These are phyloP conservation scores for Microctenopoma lineatum DNA, from an alignment of 2,797 vertebrate species.

Conservation along the genomic window DNA sequence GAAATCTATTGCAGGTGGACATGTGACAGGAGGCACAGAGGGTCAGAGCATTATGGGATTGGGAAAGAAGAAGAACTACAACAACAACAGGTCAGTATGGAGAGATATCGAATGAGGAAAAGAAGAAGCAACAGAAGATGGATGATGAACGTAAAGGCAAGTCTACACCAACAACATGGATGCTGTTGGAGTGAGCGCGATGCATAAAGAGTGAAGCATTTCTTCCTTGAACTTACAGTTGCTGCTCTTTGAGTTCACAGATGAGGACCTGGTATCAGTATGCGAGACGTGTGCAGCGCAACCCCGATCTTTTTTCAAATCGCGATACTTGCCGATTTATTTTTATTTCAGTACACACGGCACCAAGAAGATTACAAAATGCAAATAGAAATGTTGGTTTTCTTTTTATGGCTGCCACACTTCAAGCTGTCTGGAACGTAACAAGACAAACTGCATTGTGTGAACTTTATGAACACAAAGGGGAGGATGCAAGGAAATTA, in stretches of 20 bases:
- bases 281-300: too few relatives aligned
- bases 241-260: too few relatives aligned
- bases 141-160: background rate
- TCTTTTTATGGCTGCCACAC: background rate
- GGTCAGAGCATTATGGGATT: conserved; percentile 38
- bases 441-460: fast-evolving
- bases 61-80: background rate
- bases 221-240: too few relatives aligned
- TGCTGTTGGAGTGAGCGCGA: too few relatives aligned
- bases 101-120: background rate
- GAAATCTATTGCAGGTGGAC: conserved; percentile 2
- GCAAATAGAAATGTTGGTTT: background rate
- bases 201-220: too few relatives aligned
- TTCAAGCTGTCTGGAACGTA: background rate
- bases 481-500: background rate
- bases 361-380: background rate
- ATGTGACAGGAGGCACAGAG: conserved; percentile 43
- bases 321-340: too few relatives aligned
- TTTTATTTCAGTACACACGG: background rate
- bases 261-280: too few relatives aligned
- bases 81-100: conserved; percentile 2
- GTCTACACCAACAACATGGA: too few relatives aligned
- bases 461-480: conserved; percentile 8
- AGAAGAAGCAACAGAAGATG: background rate
- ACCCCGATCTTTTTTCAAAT: too few relatives aligned